Base-by-base conservation (phyloP, 2,797 vertebrate species). In the Falco berigora region DNA sequence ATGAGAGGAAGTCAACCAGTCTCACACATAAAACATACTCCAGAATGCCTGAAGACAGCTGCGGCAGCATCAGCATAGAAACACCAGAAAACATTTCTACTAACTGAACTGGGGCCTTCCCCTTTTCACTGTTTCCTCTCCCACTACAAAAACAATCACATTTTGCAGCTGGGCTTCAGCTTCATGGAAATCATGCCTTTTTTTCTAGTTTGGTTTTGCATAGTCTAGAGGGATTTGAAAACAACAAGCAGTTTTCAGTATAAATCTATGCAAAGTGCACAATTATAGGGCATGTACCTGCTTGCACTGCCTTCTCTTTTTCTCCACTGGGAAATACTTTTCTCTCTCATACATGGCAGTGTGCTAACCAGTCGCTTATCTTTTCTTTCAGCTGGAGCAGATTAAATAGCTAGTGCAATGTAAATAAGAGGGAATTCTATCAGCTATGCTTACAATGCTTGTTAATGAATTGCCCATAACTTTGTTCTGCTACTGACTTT, bases 361-460 rank as follows among this genome's bases (percentile, higher is more conserved):
- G 12, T 84, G 25, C 28, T 84, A 92, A 81, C 16, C 22, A 36
- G 22, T 68, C 13, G 75, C 62, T 93, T 95, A 90, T 94, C 83
- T 95, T 71, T 78, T 69, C 55, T 82, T 94, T 94, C 34, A 40
- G 55, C 78, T 7, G 1, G 59, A 90, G n/a, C 40, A 42, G 82
- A 88, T 88, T 83, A 95, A 92, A 90, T 66, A 85, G 14, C 59
- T 44, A 77, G 8, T 47, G 47, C 59, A 72, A 66, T 63, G 38
- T 79, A 79, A 89, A 79, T 67, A 88, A 92, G 72, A 80, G 90
- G 15, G 86, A 95, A 76, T 93, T 82, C 63, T 92, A 86, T 66
- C 83, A 84, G 16, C 71, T 85, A 2, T 52, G 17, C 16, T 82
- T 89, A 16, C 34, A 61, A 19, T 76, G n/a, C 52, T 73, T 59